Conservation (phyloP, 2,888 invertebrate genomes). For the Argynnis bischoffii region DNA sequence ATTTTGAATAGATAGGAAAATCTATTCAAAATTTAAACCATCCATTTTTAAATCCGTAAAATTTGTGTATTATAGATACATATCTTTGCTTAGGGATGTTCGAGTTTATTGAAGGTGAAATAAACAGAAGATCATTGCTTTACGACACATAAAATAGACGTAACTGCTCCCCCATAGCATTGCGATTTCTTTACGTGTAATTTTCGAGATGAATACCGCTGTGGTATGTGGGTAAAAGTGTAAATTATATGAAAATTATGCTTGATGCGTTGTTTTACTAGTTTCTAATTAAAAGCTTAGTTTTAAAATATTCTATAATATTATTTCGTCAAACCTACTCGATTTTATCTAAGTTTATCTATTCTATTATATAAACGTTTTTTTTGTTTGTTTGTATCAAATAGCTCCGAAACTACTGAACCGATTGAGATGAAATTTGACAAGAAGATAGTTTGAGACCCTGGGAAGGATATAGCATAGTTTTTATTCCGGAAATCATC, state of each 20-base stretch:
- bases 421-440: too few species aligned
- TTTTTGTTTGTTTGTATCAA: too few species aligned
- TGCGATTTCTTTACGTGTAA: slow-evolving; percentile 43
- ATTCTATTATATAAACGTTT: too few species aligned
- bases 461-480: too few species aligned
- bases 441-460: too few species aligned
- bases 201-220: slow-evolving; percentile 43
- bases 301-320: not conserved
- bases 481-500: too few species aligned
- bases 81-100: not conserved
- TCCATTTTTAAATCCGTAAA: too few species aligned
- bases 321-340: too few species aligned
- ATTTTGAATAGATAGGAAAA: too few species aligned
- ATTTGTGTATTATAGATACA: not conserved
- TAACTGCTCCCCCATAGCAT: slow-evolving; percentile 45
- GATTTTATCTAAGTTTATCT: too few species aligned
- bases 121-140: slow-evolving; percentile 46
- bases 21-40: too few species aligned
- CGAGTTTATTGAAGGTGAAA: slow-evolving; percentile 28
- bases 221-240: slow-evolving; percentile 28
- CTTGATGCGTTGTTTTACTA: not conserved
- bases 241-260: slow-evolving; percentile 42
- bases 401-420: too few species aligned
- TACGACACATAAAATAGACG: slow-evolving; percentile 44
- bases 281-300: not conserved